These are phyloP conservation scores for Lasius fuliginosus DNA, from an alignment of 2,888 invertebrate species.

Conservation along the genomic window DNA sequence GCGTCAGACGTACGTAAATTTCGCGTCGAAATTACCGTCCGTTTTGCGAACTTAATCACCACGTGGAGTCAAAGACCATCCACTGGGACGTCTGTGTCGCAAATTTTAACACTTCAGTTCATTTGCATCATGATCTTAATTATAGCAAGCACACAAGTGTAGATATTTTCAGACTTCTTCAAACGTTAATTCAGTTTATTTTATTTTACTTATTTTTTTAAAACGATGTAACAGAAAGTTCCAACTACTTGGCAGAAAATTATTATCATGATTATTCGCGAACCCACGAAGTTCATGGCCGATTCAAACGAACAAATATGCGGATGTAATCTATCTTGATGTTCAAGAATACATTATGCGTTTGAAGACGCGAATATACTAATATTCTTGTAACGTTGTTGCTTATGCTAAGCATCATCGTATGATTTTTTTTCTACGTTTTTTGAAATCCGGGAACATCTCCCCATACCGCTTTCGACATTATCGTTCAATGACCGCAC, in stretches of 20 bases:
- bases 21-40: neutral
- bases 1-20: slow-evolving; percentile 25
- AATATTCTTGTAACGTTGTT: neutral
- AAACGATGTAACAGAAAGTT: neutral
- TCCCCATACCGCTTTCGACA: neutral
- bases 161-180: neutral
- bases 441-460: neutral
- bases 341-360: neutral
- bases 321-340: neutral
- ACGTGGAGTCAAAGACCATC: neutral
- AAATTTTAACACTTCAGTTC: neutral
- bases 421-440: slow-evolving; percentile 17
- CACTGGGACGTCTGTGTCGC: neutral
- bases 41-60: neutral
- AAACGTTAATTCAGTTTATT: neutral
- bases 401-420: neutral
- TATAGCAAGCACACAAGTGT: neutral
- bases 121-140: neutral
- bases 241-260: neutral
- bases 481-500: neutral
- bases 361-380: neutral
- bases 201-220: neutral
- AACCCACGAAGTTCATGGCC: neutral
- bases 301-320: neutral
- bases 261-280: neutral